Conservation (phyloP, 1,140 invertebrate genomes). For the Halesus radiatus region DNA sequence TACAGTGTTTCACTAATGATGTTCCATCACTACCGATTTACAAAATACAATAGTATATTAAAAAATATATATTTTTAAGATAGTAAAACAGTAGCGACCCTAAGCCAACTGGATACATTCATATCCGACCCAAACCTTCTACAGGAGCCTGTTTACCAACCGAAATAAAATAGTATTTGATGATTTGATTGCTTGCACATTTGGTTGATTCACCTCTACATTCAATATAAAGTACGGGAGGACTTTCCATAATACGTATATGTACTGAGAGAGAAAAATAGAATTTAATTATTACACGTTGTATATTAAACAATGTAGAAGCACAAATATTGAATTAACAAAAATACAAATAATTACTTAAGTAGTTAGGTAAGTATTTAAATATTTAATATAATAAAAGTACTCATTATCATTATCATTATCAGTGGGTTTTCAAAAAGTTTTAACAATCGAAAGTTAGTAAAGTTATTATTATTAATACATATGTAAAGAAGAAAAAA, state of each 20-base stretch:
- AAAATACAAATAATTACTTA: too few relatives aligned
- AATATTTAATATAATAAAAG: too few relatives aligned
- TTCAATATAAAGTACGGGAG: neutral
- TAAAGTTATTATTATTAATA: constrained; percentile 6
- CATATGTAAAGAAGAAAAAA: neutral
- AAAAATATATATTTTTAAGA: too few relatives aligned
- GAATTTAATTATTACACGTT: neutral
- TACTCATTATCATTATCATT: neutral
- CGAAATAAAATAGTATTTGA: neutral
- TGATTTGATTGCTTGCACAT: constrained; percentile 17
- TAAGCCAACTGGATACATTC: neutral
- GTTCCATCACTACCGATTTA: too few relatives aligned
- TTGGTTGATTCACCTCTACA: constrained; percentile 29
- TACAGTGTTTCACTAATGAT: too few relatives aligned
- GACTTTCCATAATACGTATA: neutral
- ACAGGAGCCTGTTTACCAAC: neutral
- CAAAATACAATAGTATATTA: too few relatives aligned
- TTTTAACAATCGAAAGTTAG: neutral
- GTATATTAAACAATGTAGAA: too few relatives aligned
- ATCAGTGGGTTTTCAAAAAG: constrained; percentile 15
- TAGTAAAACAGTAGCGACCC: too few relatives aligned
- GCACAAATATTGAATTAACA: too few relatives aligned
- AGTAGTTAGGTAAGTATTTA: too few relatives aligned
- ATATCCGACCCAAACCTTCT: neutral
- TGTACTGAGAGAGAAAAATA: neutral